Percentiles rank a stretch among this genome's conserved stretches.
These are phyloP conservation scores for Lordiphosa fenestrarum DNA, from an alignment of 2,888 invertebrate genomes.

Conservation along the genomic window DNA sequence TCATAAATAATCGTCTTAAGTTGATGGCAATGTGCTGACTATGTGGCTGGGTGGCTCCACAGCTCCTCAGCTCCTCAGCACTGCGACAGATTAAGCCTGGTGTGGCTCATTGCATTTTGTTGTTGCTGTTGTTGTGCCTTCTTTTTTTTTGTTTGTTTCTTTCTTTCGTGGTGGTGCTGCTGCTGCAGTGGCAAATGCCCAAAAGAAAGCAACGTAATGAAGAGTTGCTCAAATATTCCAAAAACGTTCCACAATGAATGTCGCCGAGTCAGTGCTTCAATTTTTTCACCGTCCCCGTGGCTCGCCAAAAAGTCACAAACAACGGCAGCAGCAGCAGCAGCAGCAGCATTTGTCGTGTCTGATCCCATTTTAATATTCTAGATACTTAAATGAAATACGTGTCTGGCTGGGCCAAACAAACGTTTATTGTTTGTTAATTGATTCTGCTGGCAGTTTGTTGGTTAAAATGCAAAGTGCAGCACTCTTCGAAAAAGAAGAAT, in stretches of 20 bases:
- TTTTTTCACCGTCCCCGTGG: slow-evolving; percentile 51
- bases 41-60: slow-evolving; percentile 56
- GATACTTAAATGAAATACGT: slow-evolving; percentile 80
- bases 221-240: slow-evolving; percentile 59
- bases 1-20: slow-evolving; percentile 77
- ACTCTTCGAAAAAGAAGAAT: slow-evolving; percentile 28
- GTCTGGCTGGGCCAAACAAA: slow-evolving; percentile 76
- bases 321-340: slow-evolving; percentile 12
- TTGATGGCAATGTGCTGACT: slow-evolving; percentile 58
- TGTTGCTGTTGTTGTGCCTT: background rate
- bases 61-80: slow-evolving; percentile 25
- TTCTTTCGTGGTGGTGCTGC: background rate
- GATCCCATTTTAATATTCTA: slow-evolving; percentile 81
- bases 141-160: slow-evolving; percentile 7
- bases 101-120: slow-evolving; percentile 30
- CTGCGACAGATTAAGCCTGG: slow-evolving; percentile 54
- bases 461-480: slow-evolving; percentile 75
- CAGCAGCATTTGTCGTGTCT: slow-evolving; percentile 56
- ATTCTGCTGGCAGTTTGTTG: slow-evolving; percentile 62
- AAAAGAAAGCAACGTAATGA: slow-evolving; percentile 34
- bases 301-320: slow-evolving; percentile 8
- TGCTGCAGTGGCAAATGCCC: slow-evolving; percentile 31
- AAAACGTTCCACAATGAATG: slow-evolving; percentile 72
- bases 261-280: slow-evolving; percentile 69
- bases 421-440: slow-evolving; percentile 79